Base-by-base conservation (phyloP, 2,888 invertebrate genomes). In the Philereme transversata region DNA sequence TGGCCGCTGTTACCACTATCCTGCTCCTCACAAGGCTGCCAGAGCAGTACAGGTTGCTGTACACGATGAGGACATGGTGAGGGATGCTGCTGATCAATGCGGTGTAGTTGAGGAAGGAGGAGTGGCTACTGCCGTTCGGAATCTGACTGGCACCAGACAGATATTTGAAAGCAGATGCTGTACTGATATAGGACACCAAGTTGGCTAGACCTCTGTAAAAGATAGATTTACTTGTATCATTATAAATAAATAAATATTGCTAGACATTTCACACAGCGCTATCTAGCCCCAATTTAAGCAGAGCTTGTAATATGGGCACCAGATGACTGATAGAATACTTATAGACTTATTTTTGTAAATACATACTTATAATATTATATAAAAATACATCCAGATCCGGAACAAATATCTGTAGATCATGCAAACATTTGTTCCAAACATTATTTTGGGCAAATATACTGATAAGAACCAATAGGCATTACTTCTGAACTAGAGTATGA, bases 1-100 rank as follows among this genome's bases (percentile, higher is more conserved):
- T 85, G 1, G 91, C 90, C 0, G 79, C 78, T 0, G 88, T 88
- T 3, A 88, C 52, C 0, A 85, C 84, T 4, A 83, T 75, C 53
- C 72, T 79, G 62, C 88, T 89, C 35, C 75, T 68, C 43, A 89
- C 70, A 44, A 91, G 65, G 38, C 75, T 72, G 0, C 90, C 91
- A 2, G 91, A 90, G 63, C 91, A 91, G 70, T 80, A 90, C 44
- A 77, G 64, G 5, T 62, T 74, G 5, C 68, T 73, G 55, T 85
- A 86, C 9, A 83, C 83, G 8, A 90, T 77, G 7, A 90, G 72
- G 4, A 79, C 82, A 51, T 89, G 88, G 60, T 82, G 77, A 0
- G 88, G 89, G 0, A 80, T 51, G 0, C 78, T 73, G n/a, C 35
- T 45, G 5, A 78, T 67, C 0, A 60, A 43, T 0, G 68, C 63